Conservation (phyloP, 2,113 vertebrate genomes). For the Eira barbara region DNA sequence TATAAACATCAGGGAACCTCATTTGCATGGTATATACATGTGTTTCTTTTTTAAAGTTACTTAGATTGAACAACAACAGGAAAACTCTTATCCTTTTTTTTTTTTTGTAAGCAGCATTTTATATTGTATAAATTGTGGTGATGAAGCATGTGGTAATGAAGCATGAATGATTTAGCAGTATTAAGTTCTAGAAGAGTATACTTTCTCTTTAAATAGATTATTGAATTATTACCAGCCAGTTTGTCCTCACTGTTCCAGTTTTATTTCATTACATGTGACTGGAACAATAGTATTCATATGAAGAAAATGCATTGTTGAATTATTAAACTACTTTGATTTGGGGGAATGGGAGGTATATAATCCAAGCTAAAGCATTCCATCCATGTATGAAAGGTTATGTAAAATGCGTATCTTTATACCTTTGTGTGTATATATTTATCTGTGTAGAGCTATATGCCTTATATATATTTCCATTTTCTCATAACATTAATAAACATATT, state of each 20-base stretch:
- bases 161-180: background rate
- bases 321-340: background rate
- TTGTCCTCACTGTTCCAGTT: background rate
- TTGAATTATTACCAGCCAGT: background rate
- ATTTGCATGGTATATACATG: background rate
- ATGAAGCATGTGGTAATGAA: background rate
- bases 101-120: conserved; percentile 35
- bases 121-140: background rate
- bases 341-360: background rate
- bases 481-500: background rate
- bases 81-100: background rate
- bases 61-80: background rate
- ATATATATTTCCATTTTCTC: background rate
- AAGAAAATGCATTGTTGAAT: background rate
- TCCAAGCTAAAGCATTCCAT: background rate
- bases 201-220: background rate
- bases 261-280: conserved; percentile 27
- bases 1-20: conserved; percentile 19
- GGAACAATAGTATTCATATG: background rate
- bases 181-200: background rate
- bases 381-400: background rate
- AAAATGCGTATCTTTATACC: background rate
- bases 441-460: background rate
- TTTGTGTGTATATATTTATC: background rate
- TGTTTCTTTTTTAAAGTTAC: conserved; percentile 14